A percentile compares a stretch with the other conserved stretches of the same genome.
phyloP scores from a whole-genome alignment of 2,113 vertebrate genomes.

The Bothrops jararaca region DNA sequence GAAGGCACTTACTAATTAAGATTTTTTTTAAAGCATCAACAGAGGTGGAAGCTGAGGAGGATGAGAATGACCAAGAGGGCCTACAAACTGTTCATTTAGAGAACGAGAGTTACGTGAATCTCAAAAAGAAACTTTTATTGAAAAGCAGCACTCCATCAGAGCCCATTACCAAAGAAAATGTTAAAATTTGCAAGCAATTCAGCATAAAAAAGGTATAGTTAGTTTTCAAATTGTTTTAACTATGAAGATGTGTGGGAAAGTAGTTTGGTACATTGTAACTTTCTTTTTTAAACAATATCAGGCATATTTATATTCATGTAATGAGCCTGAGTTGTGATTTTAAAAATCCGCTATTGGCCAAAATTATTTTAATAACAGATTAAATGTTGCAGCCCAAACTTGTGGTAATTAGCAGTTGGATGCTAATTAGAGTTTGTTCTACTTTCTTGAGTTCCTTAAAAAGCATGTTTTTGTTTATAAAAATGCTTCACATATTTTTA shows the following conservation, averaged over 20 bases:
- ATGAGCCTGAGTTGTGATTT: background rate
- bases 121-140: constrained; percentile 82
- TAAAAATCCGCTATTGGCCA: background rate
- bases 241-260: background rate
- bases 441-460: background rate
- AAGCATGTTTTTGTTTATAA: background rate
- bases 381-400: background rate
- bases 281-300: background rate
- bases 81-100: constrained; percentile 73
- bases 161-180: constrained; percentile 77
- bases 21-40: constrained; percentile 52
- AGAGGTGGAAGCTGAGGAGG: constrained; percentile 57
- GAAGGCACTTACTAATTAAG: background rate
- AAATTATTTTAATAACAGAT: background rate
- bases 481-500: background rate
- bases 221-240: background rate
- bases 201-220: constrained; percentile 77
- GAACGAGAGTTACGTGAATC: constrained; percentile 86
- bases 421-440: background rate
- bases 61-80: constrained; percentile 72
- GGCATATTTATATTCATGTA: background rate
- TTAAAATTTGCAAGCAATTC: constrained; percentile 84
- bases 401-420: background rate
- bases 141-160: constrained; percentile 73
- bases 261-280: background rate